Evolutionary conservation across 2,888 invertebrate species (phyloP).

Genomic region (Chrysolina americana): DNA sequence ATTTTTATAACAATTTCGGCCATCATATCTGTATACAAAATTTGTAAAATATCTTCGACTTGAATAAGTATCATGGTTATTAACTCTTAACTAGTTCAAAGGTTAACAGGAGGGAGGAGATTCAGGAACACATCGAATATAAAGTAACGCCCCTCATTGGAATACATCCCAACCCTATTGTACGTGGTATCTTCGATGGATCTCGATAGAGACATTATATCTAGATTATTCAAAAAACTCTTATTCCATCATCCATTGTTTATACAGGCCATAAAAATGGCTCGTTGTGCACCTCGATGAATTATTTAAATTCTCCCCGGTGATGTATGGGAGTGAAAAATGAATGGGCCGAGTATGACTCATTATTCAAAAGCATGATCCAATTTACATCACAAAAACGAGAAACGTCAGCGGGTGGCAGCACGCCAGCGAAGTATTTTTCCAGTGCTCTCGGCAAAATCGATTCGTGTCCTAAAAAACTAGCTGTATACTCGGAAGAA

Average conservation of each 20-base stretch:
- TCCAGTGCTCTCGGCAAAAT: not conserved
- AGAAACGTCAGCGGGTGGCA: slow-evolving; percentile 14
- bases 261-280: slow-evolving; percentile 13
- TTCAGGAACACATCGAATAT: not conserved
- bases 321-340: slow-evolving; percentile 30
- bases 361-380: slow-evolving; percentile 38
- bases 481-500: not conserved
- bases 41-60: too few relatives aligned
- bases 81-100: not conserved
- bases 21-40: too few relatives aligned
- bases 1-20: too few relatives aligned
- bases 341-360: slow-evolving; percentile 27
- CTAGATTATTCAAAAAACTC: slow-evolving; percentile 27
- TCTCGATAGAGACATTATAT: slow-evolving; percentile 33
- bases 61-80: too few relatives aligned
- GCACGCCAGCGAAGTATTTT: not conserved
- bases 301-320: slow-evolving; percentile 28
- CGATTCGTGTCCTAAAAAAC: not conserved
- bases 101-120: slow-evolving; percentile 17
- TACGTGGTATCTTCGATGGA: slow-evolving; percentile 6
- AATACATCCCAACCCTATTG: not conserved
- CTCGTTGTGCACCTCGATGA: slow-evolving; percentile 22
- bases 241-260: slow-evolving; percentile 31
- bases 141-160: not conserved
- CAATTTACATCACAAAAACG: slow-evolving; percentile 38